These are phyloP conservation scores for Apis dorsata DNA, from an alignment of 1,140 invertebrate genomes.

Conservation along the genomic window DNA sequence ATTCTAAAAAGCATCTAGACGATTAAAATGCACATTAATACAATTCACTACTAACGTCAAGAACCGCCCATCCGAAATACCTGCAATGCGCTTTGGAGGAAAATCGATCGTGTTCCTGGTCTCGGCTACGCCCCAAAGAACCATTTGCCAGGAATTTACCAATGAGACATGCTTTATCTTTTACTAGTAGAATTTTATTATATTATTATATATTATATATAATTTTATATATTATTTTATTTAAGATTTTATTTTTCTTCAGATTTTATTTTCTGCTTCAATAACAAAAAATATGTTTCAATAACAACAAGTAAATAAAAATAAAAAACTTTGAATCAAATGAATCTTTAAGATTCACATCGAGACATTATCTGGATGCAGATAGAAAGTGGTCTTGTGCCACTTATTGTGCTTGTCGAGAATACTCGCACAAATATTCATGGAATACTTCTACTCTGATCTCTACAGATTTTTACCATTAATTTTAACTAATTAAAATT, in stretches of 20 bases:
- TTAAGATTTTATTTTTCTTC: neutral
- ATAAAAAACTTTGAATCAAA: neutral
- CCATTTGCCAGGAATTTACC: conserved; percentile 7
- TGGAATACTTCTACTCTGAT: too few relatives aligned
- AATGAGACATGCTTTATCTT: too few relatives aligned
- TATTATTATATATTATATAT: too few relatives aligned
- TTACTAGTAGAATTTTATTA: too few relatives aligned
- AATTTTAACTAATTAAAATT: neutral
- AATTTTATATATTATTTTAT: too few relatives aligned
- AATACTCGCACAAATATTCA: neutral
- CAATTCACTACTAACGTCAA: neutral
- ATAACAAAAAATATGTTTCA: too few relatives aligned
- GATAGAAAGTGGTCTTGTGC: conserved; percentile 65
- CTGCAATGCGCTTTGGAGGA: conserved; percentile 61
- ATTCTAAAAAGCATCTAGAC: too few relatives aligned
- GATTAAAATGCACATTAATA: neutral
- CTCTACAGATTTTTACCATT: neutral
- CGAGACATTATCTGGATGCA: conserved; percentile 11
- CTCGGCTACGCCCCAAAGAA: conserved; percentile 42
- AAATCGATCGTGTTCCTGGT: conserved; percentile 44
- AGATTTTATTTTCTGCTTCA: neutral
- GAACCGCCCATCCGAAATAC: conserved; percentile 48
- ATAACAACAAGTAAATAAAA: neutral
- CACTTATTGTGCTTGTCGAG: conserved; percentile 53
- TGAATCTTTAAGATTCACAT: neutral